Evolutionary conservation across 1,140 invertebrate species (phyloP), one percentile per base, ranked within the genome.

Genomic region (Sminthurides bifidus): DNA sequence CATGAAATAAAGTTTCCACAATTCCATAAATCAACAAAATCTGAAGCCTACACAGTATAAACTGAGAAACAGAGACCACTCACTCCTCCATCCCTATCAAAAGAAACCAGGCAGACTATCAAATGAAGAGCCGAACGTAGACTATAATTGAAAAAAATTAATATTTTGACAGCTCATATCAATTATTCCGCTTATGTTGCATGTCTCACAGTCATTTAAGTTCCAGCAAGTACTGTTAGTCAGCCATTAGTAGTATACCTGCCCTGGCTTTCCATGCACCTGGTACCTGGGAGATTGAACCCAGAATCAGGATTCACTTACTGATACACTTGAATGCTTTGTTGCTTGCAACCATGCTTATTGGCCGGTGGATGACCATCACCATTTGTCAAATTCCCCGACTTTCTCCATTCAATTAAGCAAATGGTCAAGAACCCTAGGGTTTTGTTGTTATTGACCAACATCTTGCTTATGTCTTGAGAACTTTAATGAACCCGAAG

Each of bases 81-180:
- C 44, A 46, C 21, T 14, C 8, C 21, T n/a, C 41, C 41, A 43
- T n/a, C 12, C 21, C 12, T n/a, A 43, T 10, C 44, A 24, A 26
- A 15, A 26, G 29, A 12, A 29, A 6, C 10, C 10, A 17, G 44
- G 17, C 21, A 33, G 27, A 43, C 14, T 43, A 21, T n/a, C 14
- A 21, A 33, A 49, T 35, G 46, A 35, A 35, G 44, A 24, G 44
- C 21, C 21, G 44, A 35, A 35, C 8, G n/a, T 10, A 21, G 21
- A 41, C 6, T 8, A 12, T 15, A 41, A 35, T 10, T 24, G 23
- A 38, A 26, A 54, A 54, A 35, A 57, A 35, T 45, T 27, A 57
- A 55, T 57, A 35, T 37, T 52, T 41, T 57, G 55, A 57, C 55
- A 57, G 55, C 21, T 44, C 37, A 37, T 57, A 57, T 57, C 55